Evolutionary conservation across 2,113 vertebrate species (phyloP), one percentile per base, ranked within the genome.

Genomic region (Delphinapterus leucas): DNA sequence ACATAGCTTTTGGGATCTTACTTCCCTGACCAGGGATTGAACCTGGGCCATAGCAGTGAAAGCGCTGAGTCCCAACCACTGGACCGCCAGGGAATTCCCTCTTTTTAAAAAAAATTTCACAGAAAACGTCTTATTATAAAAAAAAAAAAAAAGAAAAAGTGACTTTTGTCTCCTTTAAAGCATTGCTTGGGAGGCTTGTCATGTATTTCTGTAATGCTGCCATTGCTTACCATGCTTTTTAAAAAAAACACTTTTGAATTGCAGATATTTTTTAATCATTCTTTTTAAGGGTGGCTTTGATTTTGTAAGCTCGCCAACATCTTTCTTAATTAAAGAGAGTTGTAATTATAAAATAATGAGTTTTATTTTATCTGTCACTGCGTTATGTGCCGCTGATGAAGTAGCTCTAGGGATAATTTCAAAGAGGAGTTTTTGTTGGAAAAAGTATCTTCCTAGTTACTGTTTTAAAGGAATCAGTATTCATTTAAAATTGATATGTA

Each of bases 111-210:
- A 67, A 31, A 71, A 28, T 68, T 88, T 96, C 61, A 71, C 21
- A 20, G 7, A 67, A 21, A 84, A 80, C 17, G 2, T 88, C 65
- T 84, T 88, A n/a, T 60, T 60, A 82, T 77, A 8, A 67, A 60
- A 94, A 88, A 94, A 65, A 94, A 88, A 93, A 60, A 94, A 88
- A 94, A 65, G 93, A 88, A 94, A 88, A 94, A 71, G 25, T 67
- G 38, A 82, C 53, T 33, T 6, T 26, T 41, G 3, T 53, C 23
- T 55, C 58, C 85, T 80, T 80, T n/a, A 85, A 91, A 84, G 28
- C 8, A 44, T 11, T 36, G 55, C 28, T 38, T 36, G 20, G 47
- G 73, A 89, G 21, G 7, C 26, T 80, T 91, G 55, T 91, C 47
- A 33, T 33, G 33, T 71, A 33, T 79, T 81, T 38, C 53, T 79